A percentile compares a stretch with the other conserved stretches of the same genome.
Conservation (phyloP, 2,797 vertebrate species). For the Silurus lanzhouensis region DNA sequence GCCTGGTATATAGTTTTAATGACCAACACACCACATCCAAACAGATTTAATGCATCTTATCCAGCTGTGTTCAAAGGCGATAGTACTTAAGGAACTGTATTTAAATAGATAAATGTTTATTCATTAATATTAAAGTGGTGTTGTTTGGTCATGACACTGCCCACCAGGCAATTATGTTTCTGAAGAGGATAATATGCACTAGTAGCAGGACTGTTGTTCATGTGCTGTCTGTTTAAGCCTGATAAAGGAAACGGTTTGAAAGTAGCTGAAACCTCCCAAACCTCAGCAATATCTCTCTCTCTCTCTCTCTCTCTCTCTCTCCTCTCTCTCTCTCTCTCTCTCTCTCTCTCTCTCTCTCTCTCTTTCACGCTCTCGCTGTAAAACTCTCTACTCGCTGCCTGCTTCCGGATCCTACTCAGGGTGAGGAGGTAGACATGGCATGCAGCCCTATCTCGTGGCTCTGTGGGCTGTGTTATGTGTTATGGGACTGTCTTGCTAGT, state of each 20-base stretch:
- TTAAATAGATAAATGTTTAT: neutral
- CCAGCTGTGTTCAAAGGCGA: neutral
- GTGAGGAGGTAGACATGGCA: slow-evolving; percentile 31
- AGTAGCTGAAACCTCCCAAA: slow-evolving; percentile 9
- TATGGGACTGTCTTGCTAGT: slow-evolving; percentile 8
- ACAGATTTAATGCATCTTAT: neutral
- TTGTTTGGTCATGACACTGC: neutral
- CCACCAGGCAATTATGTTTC: neutral
- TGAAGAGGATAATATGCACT: slow-evolving; percentile 13
- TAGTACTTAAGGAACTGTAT: neutral
- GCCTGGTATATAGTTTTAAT: neutral
- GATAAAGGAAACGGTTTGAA: slow-evolving; percentile 17
- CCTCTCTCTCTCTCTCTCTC: neutral
- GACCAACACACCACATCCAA: neutral
- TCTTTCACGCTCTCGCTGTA: neutral
- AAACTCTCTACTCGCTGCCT: slow-evolving; percentile 21
- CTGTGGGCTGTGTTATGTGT: slow-evolving; percentile 17
- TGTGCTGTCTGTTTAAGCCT: neutral
- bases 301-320: neutral
- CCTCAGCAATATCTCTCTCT: neutral
- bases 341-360: neutral
- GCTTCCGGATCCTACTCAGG: slow-evolving; percentile 33
- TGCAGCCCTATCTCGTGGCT: slow-evolving; percentile 25
- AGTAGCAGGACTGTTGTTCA: neutral
- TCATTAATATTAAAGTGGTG: too few relatives aligned